Percentiles rank a stretch among this genome's conserved stretches.
phyloP scores from a whole-genome alignment of 2,113 vertebrate species.

The Rhipidura dahli region DNA sequence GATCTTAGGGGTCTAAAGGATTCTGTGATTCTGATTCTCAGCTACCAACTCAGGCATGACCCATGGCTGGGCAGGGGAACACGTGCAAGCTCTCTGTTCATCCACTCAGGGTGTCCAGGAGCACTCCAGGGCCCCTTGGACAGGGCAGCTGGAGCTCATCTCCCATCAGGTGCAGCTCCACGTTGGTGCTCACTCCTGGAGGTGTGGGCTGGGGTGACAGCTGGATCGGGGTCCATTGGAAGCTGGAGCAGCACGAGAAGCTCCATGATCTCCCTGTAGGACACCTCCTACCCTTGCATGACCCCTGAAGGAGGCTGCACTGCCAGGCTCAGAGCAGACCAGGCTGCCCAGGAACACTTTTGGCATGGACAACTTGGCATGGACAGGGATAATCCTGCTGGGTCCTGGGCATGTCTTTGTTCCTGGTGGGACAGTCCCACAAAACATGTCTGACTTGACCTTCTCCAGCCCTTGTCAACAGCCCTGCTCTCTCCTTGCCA shows the following conservation, averaged over 20 bases:
- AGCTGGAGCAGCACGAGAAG: background rate
- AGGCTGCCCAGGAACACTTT: background rate
- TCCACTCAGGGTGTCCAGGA: background rate
- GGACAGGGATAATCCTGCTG: background rate
- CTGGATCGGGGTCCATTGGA: accelerated
- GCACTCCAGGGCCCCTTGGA: background rate
- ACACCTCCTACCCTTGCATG: background rate
- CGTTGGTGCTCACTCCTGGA: accelerated
- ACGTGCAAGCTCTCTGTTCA: background rate
- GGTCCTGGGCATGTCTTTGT: background rate
- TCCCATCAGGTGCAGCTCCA: background rate
- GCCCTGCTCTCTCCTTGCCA: background rate
- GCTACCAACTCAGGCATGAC: background rate
- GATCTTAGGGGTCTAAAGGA: background rate
- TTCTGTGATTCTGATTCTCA: background rate
- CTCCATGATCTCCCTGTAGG: background rate
- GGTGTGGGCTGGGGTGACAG: background rate
- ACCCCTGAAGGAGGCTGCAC: background rate
- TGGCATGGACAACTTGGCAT: accelerated
- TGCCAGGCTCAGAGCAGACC: background rate
- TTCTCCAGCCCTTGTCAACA: background rate
- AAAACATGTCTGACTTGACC: background rate
- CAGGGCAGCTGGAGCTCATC: background rate
- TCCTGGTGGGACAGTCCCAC: background rate
- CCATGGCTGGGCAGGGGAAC: background rate